phyloP scores from a whole-genome alignment of 2,888 invertebrate species.

The Agrilus biguttatus region DNA sequence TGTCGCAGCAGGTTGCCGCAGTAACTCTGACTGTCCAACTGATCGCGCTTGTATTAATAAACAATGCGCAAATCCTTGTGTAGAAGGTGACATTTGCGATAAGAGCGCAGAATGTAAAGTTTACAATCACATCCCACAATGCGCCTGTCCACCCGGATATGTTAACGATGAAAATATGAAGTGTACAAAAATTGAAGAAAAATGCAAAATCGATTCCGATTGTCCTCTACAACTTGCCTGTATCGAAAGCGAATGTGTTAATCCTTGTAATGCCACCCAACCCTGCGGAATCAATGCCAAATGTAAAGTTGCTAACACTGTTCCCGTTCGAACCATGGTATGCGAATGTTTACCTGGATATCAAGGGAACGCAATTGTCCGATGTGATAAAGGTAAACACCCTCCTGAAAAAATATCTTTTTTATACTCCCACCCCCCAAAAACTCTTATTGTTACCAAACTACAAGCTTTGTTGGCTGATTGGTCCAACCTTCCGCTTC shows the following conservation, averaged over 20 bases:
- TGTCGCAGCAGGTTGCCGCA: conserved; percentile 63
- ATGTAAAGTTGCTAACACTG: conserved; percentile 66
- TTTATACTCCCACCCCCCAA: neutral
- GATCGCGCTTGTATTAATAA: conserved; percentile 69
- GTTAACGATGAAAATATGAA: conserved; percentile 46
- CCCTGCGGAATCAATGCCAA: conserved; percentile 72
- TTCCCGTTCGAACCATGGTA: conserved; percentile 75
- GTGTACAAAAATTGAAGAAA: conserved; percentile 44
- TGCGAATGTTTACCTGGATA: conserved; percentile 78
- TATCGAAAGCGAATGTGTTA: conserved; percentile 64
- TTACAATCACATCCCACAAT: conserved; percentile 61
- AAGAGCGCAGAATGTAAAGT: conserved; percentile 61
- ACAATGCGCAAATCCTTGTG: conserved; percentile 67
- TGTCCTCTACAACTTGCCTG: conserved; percentile 76
- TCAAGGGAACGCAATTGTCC: conserved; percentile 72
- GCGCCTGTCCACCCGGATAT: conserved; percentile 67
- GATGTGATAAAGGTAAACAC: conserved; percentile 64
- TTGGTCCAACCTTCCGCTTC: neutral
- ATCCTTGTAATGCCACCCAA: conserved; percentile 64
- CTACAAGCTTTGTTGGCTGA: neutral
- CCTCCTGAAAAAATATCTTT: neutral
- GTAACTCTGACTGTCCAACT: conserved; percentile 66
- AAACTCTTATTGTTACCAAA: too few relatives aligned
- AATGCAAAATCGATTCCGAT: conserved; percentile 64
- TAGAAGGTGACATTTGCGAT: conserved; percentile 50